Base-by-base conservation (phyloP, 2,888 invertebrate species). In the Belgica antarctica region DNA sequence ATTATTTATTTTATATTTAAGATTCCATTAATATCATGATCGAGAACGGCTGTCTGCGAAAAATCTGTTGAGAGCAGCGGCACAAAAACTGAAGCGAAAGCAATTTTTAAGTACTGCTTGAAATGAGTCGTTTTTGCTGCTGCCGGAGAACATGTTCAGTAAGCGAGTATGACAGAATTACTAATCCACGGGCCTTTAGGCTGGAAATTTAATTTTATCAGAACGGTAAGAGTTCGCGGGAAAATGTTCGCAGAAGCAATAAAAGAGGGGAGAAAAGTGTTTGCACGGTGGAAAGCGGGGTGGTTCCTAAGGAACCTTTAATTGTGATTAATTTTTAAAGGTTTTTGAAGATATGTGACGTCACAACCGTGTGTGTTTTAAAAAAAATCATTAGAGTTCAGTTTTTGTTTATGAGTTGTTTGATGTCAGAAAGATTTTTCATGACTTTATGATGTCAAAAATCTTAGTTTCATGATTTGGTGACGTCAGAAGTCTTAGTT, bases 1-100 rank as follows among this genome's bases (percentile, higher is more conserved):
- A 68, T 68, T 68, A 68, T 68, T 68, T 68, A 68, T 68, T 68
- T 68, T 68, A 68, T 52, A 68, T 68, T 68, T 68, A 57, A 68
- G 68, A 27, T 68, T 68, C 68, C 68, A 68, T 68, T 68, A 68
- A 68, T 68, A 68, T 57, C 31, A 27, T 57, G 57, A 68, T 68
- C 68, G 68, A 68, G 22, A 68, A 28, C 68, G 52, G 68, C 68
- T 68, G 68, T 68, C 57, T 57, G 31, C 4, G 57, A 15, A 24
- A 57, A 57, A 57, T 57, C 57, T 68, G 57, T 57, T 57, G 24
- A 68, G 34, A 68, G 19, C 34, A 61, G 52, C 52, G 41, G n/a
- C 52, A 52, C 7, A 52, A 22, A 52, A 52, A 52, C 17, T 41
- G 41, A 41, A 41, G 15, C 41, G 41, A 41, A 41, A 41, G 41